phyloP scores from a whole-genome alignment of 2,888 invertebrate genomes.

The Allacma fusca region DNA sequence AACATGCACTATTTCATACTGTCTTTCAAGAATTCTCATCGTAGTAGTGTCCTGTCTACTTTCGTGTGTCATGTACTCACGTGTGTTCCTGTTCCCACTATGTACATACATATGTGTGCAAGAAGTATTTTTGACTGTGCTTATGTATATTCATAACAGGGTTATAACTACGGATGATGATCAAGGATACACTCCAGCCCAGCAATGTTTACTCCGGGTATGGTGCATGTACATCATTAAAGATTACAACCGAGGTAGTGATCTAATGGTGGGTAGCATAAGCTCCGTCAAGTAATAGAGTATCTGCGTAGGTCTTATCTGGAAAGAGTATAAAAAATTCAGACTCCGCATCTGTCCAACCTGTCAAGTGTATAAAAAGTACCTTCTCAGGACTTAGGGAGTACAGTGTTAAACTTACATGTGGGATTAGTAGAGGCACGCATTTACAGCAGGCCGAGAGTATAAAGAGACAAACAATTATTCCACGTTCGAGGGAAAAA shows the following conservation, averaged over 20 bases:
- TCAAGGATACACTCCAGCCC: no score
- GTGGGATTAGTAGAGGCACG: background rate
- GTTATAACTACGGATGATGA: no score
- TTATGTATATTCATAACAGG: no score
- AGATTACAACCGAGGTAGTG: background rate
- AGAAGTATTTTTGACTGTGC: no score
- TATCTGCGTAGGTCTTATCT: background rate
- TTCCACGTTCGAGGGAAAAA: background rate
- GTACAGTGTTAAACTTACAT: conserved; percentile 4
- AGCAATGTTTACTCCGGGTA: no score
- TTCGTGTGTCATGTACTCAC: background rate
- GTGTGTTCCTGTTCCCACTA: background rate
- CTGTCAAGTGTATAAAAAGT: conserved; percentile 16
- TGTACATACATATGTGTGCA: no score
- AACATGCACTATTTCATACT: conserved; percentile 2
- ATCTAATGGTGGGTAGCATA: background rate
- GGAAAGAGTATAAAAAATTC: background rate
- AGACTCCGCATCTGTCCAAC: background rate
- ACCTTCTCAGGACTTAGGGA: background rate
- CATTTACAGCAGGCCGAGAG: background rate
- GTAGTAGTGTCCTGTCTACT: background rate
- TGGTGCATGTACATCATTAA: background rate
- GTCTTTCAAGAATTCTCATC: conserved; percentile 16
- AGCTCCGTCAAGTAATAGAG: background rate
- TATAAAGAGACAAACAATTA: conserved; percentile 7